These are phyloP conservation scores for Ophraella communa DNA, from an alignment of 2,888 invertebrate species.

Conservation along the genomic window DNA sequence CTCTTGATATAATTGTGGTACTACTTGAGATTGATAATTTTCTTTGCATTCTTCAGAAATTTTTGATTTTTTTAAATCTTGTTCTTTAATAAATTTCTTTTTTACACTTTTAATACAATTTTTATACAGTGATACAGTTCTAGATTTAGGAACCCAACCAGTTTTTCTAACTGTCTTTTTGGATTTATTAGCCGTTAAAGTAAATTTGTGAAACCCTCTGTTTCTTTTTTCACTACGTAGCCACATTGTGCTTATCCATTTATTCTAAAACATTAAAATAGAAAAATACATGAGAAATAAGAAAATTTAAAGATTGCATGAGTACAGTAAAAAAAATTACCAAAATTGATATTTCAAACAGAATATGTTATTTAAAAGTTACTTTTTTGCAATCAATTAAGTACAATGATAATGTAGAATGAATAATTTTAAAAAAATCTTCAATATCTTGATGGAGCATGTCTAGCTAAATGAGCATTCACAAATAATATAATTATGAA, in stretches of 20 bases:
- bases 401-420: too few relatives aligned
- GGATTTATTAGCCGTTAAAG: slow-evolving; percentile 47
- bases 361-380: too few relatives aligned
- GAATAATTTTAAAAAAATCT: too few relatives aligned
- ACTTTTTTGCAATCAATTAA: too few relatives aligned
- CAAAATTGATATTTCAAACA: too few relatives aligned
- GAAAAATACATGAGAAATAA: neutral
- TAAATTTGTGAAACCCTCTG: slow-evolving; percentile 61
- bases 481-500: too few relatives aligned
- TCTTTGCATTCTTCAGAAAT: slow-evolving; percentile 54
- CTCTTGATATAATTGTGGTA: slow-evolving; percentile 53
- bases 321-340: too few relatives aligned
- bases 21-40: slow-evolving; percentile 56
- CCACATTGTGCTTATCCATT: slow-evolving; percentile 64
- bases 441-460: too few relatives aligned
- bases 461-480: too few relatives aligned
- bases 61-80: slow-evolving; percentile 25
- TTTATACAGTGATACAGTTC: slow-evolving; percentile 44
- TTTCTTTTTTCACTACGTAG: slow-evolving; percentile 72
- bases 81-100: slow-evolving; percentile 35
- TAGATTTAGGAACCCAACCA: slow-evolving; percentile 48
- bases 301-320: too few relatives aligned
- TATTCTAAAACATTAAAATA: slow-evolving; percentile 26
- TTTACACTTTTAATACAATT: slow-evolving; percentile 37
- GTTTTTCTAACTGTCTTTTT: slow-evolving; percentile 44